Percentiles rank a stretch among this genome's conserved stretches.
Evolutionary conservation across 1,140 invertebrate genomes (phyloP).

Genomic region (Scaptomyza graminum): DNA sequence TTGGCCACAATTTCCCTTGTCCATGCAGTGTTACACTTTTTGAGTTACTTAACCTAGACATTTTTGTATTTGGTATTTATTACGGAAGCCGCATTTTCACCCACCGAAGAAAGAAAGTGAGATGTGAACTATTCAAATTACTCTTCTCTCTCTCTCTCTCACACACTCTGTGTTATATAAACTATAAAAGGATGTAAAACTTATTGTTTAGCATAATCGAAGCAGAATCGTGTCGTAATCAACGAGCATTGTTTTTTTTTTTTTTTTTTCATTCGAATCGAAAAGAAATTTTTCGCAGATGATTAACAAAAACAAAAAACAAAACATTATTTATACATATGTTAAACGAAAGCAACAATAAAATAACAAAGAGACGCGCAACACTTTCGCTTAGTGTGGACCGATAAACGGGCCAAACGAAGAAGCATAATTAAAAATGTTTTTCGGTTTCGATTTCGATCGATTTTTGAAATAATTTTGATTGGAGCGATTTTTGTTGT

Average conservation of each 20-base stretch:
- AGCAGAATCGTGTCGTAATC: constrained; percentile 60
- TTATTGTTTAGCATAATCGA: constrained; percentile 59
- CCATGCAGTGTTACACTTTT: background rate
- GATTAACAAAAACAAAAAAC: constrained; percentile 1
- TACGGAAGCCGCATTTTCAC: constrained; percentile 15
- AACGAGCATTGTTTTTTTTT: background rate
- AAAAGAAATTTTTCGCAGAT: constrained; percentile 43
- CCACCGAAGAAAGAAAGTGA: constrained; percentile 24
- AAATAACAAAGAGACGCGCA: constrained; percentile 2
- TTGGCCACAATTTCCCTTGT: background rate
- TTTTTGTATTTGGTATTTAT: constrained; percentile 9
- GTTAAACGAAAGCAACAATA: background rate
- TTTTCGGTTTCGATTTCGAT: constrained; percentile 40
- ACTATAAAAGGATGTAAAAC: constrained; percentile 60
- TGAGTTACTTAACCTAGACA: constrained; percentile 26
- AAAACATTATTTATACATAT: background rate
- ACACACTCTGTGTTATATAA: constrained; percentile 66
- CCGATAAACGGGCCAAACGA: background rate
- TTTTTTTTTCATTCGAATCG: constrained; percentile 12
- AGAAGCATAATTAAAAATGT: constrained; percentile 66
- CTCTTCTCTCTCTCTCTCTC: background rate
- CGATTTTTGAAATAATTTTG: constrained; percentile 65
- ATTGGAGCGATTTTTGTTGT: constrained; percentile 15
- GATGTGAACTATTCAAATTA: constrained; percentile 64
- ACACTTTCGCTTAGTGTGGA: constrained; percentile 58